Evolutionary conservation across 1,140 invertebrate species (phyloP).

Genomic region (Mactra quadrangularis): DNA sequence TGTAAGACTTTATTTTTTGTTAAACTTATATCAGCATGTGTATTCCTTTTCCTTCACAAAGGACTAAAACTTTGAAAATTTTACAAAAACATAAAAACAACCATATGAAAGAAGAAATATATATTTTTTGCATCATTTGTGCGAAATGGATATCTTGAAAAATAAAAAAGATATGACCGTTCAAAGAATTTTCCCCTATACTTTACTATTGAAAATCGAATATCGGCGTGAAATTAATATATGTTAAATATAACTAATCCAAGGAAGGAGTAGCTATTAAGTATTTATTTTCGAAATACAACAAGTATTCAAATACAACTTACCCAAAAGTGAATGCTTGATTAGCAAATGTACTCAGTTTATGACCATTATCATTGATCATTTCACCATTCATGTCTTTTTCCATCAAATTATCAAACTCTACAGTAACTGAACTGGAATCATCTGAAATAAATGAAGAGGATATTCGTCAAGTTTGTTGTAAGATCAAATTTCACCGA

Average conservation of each 20-base stretch:
- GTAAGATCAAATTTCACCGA: neutral
- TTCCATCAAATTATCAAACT: slow-evolving; percentile 29
- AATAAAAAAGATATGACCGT: no score
- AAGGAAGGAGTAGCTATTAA: neutral
- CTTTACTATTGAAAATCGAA: no score
- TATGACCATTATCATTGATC: slow-evolving; percentile 2
- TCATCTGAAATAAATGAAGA: no score
- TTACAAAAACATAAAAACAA: no score
- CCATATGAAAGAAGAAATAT: no score
- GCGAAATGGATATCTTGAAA: neutral
- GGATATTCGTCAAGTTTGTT: neutral
- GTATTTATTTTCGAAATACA: no score
- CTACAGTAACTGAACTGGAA: neutral
- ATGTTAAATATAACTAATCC: neutral
- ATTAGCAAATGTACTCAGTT: slow-evolving; percentile 25
- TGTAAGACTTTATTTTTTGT: no score
- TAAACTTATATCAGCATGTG: no score
- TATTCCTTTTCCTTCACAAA: no score
- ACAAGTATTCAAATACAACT: neutral
- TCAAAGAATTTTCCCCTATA: no score
- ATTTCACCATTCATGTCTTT: neutral
- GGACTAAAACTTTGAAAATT: neutral
- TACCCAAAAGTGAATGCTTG: slow-evolving; percentile 36
- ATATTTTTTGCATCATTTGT: no score
- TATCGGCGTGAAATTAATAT: neutral